phyloP scores from a whole-genome alignment of 2,888 invertebrate species.

The Troilus luridus region DNA sequence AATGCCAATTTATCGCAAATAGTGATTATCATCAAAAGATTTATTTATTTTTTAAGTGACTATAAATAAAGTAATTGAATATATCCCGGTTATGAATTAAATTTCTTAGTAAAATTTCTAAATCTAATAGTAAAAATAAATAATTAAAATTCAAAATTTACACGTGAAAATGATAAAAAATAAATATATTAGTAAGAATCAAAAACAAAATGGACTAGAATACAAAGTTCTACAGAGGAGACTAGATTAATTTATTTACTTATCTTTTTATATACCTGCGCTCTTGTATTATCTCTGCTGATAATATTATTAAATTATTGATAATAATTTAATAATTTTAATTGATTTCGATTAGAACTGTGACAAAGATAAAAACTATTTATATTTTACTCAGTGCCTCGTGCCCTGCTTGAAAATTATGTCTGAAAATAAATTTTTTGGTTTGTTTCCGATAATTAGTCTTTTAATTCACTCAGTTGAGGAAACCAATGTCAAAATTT shows the following conservation, averaged over 20 bases:
- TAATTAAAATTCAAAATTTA: neutral
- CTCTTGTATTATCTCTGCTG: neutral
- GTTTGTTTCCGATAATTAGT: neutral
- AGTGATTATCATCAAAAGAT: neutral
- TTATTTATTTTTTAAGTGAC: neutral
- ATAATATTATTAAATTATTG: neutral
- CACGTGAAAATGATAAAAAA: neutral
- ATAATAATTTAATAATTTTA: slow-evolving; percentile 10
- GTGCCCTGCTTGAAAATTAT: neutral
- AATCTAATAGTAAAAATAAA: neutral
- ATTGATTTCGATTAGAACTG: neutral
- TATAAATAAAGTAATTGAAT: neutral
- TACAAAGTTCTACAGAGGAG: neutral
- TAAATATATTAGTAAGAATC: neutral
- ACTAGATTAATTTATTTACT: slow-evolving; percentile 4
- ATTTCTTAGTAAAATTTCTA: neutral
- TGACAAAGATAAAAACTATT: neutral
- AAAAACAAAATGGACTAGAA: neutral
- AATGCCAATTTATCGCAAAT: neutral
- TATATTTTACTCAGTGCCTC: neutral
- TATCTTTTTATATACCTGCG: neutral
- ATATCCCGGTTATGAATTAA: neutral
- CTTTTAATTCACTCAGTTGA: too few species aligned
- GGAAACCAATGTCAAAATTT: too few species aligned
- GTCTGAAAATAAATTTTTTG: neutral